Conservation (phyloP, 2,888 invertebrate genomes). For the Drosophila limbata region DNA sequence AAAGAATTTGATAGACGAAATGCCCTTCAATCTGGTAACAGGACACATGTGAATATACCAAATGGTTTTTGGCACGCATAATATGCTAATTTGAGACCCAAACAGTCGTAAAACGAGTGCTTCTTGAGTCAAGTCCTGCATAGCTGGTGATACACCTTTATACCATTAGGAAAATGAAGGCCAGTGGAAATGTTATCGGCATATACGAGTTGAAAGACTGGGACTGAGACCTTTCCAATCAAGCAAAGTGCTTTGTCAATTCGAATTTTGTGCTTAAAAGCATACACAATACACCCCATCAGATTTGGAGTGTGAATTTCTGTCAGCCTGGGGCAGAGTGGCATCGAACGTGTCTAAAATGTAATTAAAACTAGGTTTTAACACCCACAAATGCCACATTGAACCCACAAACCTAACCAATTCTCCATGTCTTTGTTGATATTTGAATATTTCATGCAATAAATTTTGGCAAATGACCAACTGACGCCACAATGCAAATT, state of each 20-base stretch:
- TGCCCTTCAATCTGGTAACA: constrained; percentile 29
- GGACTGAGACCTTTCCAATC: constrained; percentile 53
- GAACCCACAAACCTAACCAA: background rate
- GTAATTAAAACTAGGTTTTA: constrained; percentile 54
- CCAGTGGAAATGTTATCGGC: constrained; percentile 37
- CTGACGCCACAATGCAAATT: constrained; percentile 31
- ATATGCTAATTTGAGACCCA: constrained; percentile 49
- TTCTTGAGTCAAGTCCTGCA: constrained; percentile 15
- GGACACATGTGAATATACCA: constrained; percentile 16
- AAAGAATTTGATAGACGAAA: background rate
- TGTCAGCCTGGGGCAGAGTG: constrained; percentile 2
- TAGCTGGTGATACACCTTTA: constrained; percentile 27
- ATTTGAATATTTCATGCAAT: constrained; percentile 58
- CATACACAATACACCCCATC: constrained; percentile 23
- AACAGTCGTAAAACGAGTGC: constrained; percentile 1
- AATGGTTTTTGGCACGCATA: constrained; percentile 18
- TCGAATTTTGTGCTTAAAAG: constrained; percentile 36
- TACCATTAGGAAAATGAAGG: constrained; percentile 51
- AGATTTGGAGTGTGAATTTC: constrained; percentile 47
- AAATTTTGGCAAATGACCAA: constrained; percentile 31
- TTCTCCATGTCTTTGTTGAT: constrained; percentile 8
- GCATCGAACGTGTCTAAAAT: constrained; percentile 52
- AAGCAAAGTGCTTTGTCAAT: constrained; percentile 63
- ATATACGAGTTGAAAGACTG: background rate
- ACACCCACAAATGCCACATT: background rate